Evolutionary conservation across 2,797 vertebrate species (phyloP).

Genomic region (Takifugu ocellatus): DNA sequence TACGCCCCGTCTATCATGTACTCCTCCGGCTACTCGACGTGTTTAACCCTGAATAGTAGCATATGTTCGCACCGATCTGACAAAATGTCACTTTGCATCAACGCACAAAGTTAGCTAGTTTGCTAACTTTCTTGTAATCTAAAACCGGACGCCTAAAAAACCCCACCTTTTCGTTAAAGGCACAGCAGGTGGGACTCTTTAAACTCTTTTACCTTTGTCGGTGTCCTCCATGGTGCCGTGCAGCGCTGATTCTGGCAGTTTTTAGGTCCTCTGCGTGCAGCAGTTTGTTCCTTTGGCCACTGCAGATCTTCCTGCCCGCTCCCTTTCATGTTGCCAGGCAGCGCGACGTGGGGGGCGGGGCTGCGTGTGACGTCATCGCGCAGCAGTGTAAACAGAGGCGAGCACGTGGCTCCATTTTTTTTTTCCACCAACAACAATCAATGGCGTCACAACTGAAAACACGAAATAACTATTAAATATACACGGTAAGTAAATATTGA

Average conservation of each 20-base stretch:
- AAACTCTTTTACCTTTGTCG: slow-evolving; percentile 65
- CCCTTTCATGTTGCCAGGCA: slow-evolving; percentile 62
- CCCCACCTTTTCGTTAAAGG: background rate
- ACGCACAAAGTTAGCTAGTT: slow-evolving; percentile 40
- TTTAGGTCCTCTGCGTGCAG: slow-evolving; percentile 22
- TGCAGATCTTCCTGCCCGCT: slow-evolving; percentile 53
- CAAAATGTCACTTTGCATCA: background rate
- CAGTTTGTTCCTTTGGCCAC: slow-evolving; percentile 45
- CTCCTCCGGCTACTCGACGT: background rate
- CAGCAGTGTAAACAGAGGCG: slow-evolving; percentile 71
- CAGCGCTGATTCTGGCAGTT: slow-evolving; percentile 20
- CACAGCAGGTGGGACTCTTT: background rate
- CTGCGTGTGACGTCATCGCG: slow-evolving; percentile 68
- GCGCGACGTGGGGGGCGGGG: slow-evolving; percentile 66
- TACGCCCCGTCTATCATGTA: too few relatives aligned
- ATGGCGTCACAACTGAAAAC: too few relatives aligned
- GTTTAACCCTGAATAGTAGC: slow-evolving; percentile 18
- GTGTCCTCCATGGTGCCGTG: slow-evolving; percentile 66
- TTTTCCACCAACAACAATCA: slow-evolving; percentile 42
- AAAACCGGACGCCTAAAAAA: slow-evolving; percentile 2
- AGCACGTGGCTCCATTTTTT: slow-evolving; percentile 68
- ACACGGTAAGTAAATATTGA: background rate
- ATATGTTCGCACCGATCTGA: slow-evolving; percentile 37
- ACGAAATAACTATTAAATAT: too few relatives aligned
- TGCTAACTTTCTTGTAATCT: slow-evolving; percentile 51